These are phyloP conservation scores for Andrena hattorfiana DNA, from an alignment of 2,888 invertebrate genomes.

Conservation along the genomic window DNA sequence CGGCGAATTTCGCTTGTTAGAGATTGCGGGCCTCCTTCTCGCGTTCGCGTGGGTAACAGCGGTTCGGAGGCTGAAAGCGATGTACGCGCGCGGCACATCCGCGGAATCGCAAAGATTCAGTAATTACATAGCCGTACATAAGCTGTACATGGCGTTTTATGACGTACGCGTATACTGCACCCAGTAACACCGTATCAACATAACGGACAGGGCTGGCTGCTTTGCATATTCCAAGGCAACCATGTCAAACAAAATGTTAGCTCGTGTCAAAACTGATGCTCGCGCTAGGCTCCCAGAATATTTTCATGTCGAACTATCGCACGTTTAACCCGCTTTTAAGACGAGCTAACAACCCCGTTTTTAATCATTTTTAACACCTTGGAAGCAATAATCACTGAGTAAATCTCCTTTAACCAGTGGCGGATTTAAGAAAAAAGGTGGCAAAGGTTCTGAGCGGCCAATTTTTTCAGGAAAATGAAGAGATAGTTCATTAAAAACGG, in stretches of 20 bases:
- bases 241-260: conserved; percentile 48
- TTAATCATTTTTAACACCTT: background rate
- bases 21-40: background rate
- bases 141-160: conserved; percentile 56
- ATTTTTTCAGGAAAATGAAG: too few relatives aligned
- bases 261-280: conserved; percentile 43
- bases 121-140: conserved; percentile 63
- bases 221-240: conserved; percentile 55
- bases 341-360: too few relatives aligned
- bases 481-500: too few relatives aligned
- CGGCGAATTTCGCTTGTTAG: background rate
- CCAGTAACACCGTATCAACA: conserved; percentile 62
- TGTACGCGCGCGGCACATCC: conserved; percentile 34
- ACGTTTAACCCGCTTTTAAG: conserved; percentile 6
- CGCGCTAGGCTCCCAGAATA: background rate
- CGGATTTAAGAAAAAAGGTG: too few relatives aligned
- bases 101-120: conserved; percentile 57
- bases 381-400: background rate
- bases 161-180: conserved; percentile 61
- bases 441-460: too few relatives aligned
- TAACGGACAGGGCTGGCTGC: conserved; percentile 56
- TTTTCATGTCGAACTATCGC: background rate
- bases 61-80: conserved; percentile 41
- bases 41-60: background rate
- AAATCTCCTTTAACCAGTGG: too few relatives aligned